These are phyloP conservation scores for Ramazzottius varieornatus DNA, from an alignment of 2,888 invertebrate genomes.

Conservation along the genomic window DNA sequence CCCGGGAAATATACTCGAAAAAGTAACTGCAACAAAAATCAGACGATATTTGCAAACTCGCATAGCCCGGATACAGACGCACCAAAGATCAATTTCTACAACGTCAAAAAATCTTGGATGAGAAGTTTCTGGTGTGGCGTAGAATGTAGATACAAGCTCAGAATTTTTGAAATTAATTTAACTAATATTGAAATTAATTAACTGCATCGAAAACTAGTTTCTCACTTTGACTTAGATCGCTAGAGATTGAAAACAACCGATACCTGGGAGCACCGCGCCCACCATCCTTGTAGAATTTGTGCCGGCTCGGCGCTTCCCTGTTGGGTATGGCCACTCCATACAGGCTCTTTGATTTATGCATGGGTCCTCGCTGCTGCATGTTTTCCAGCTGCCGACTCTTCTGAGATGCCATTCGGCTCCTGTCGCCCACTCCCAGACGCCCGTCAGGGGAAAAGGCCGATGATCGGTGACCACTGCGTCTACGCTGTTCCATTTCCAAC, in stretches of 20 bases:
- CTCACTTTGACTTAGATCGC: no score
- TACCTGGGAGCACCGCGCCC: no score
- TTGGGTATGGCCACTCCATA: neutral
- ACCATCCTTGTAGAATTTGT: neutral
- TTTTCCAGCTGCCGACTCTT: neutral
- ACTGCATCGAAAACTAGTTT: no score
- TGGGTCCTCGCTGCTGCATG: neutral
- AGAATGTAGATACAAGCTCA: neutral
- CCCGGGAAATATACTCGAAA: slow-evolving; percentile 14
- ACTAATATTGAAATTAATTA: no score
- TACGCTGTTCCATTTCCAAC: neutral
- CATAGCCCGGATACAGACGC: neutral
- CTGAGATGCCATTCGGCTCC: neutral
- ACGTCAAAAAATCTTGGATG: neutral
- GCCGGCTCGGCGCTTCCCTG: neutral
- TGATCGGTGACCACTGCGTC: neutral
- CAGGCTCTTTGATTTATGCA: neutral
- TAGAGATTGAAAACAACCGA: no score
- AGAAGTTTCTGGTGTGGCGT: neutral
- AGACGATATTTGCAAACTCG: neutral
- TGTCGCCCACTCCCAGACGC: no score
- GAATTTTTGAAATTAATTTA: neutral
- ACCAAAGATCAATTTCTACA: neutral
- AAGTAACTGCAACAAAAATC: slow-evolving; percentile 15
- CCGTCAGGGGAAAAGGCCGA: neutral